Conservation (phyloP, 2,113 vertebrate genomes). For the Hemiprocne comata region DNA sequence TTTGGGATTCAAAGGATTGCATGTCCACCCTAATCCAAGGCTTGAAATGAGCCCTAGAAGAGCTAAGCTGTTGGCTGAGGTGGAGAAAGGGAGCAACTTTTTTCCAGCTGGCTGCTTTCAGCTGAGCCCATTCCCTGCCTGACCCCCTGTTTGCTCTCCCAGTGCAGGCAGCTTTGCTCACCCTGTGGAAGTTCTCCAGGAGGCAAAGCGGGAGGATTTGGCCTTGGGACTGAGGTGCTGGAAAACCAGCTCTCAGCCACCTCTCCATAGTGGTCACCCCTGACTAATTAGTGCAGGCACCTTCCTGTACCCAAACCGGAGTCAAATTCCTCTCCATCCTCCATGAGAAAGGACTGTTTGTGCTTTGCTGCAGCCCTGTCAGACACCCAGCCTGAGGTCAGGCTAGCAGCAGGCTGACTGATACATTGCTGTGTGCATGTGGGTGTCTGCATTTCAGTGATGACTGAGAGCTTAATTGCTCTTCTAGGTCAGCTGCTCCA, state of each 20-base stretch:
- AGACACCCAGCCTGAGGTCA: background rate
- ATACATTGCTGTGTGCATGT: background rate
- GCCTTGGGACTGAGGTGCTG: background rate
- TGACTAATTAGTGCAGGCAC: background rate
- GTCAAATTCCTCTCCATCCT: background rate
- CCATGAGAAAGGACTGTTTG: background rate
- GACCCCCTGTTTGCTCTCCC: background rate
- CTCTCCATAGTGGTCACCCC: background rate
- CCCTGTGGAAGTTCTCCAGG: background rate
- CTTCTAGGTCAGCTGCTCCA: conserved; percentile 8
- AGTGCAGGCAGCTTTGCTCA: background rate
- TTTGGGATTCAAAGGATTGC: background rate
- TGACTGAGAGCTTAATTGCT: conserved; percentile 19
- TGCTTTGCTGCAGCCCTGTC: background rate
- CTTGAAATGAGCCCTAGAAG: background rate
- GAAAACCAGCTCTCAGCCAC: background rate
- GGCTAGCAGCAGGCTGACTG: conserved; percentile 4
- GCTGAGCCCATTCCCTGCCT: background rate
- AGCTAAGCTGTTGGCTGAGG: background rate
- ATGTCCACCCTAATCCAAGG: background rate
- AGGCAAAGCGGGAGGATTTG: background rate
- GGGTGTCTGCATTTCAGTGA: background rate
- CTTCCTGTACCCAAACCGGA: background rate
- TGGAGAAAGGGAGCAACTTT: conserved; percentile 30
- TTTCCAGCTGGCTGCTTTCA: background rate